A percentile compares a stretch with the other conserved stretches of the same genome.
Evolutionary conservation across 2,888 invertebrate species (phyloP).

Genomic region (Conistra vaccinii): DNA sequence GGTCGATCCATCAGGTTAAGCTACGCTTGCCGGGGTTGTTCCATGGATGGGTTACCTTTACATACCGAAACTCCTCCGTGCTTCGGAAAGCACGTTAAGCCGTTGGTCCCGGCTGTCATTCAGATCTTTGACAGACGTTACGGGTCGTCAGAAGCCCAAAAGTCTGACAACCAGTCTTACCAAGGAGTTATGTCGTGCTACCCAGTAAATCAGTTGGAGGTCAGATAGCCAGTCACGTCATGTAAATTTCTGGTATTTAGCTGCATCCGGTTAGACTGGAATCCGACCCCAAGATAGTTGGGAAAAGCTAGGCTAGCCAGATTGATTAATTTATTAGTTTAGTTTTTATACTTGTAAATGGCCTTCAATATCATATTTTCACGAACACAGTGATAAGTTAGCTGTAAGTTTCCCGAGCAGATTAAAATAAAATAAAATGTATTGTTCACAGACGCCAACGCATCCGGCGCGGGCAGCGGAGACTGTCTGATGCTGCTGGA

Average conservation of each 20-base stretch:
- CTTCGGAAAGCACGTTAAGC: background rate
- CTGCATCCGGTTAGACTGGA: background rate
- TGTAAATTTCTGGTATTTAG: background rate
- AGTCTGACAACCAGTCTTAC: no score
- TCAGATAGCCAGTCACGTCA: background rate
- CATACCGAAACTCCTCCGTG: background rate
- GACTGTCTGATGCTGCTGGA: slow-evolving; percentile 86
- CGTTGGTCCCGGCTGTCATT: background rate
- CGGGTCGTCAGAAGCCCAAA: no score
- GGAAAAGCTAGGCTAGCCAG: background rate
- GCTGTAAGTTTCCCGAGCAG: background rate
- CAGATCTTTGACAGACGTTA: background rate
- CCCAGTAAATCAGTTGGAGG: no score
- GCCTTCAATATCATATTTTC: no score
- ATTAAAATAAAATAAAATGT: background rate
- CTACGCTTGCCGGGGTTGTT: background rate
- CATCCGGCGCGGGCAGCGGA: slow-evolving; percentile 43
- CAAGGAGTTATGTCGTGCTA: no score
- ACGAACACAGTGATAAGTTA: background rate
- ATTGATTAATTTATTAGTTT: background rate
- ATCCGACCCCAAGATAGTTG: background rate
- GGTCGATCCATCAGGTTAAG: background rate
- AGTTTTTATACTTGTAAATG: no score
- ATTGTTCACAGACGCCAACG: slow-evolving; percentile 23
- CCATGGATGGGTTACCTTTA: background rate